Conservation (phyloP, 1,140 invertebrate species). For the Eulimnadia texana region DNA sequence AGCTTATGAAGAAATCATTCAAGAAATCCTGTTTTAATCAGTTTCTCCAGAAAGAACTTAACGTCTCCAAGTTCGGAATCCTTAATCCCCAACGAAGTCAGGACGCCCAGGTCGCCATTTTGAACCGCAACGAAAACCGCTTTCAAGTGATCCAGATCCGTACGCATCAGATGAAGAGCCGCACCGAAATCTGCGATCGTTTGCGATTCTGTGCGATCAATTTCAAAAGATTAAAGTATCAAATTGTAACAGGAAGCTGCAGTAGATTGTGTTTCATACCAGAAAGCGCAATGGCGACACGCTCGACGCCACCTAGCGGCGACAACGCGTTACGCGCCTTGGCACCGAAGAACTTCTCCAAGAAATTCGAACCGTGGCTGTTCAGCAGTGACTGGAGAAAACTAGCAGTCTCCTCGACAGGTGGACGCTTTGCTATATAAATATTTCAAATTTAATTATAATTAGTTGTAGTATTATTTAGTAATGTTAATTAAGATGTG, state of each 20-base stretch:
- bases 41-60: constrained; percentile 91
- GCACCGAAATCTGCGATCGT: constrained; percentile 87
- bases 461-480: too few relatives aligned
- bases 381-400: constrained; percentile 82
- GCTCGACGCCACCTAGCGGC: constrained; percentile 80
- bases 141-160: constrained; percentile 78
- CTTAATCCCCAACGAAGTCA: constrained; percentile 85
- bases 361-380: constrained; percentile 87
- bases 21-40: constrained; percentile 90
- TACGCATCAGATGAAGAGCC: constrained; percentile 66
- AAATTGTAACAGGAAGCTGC: too few relatives aligned
- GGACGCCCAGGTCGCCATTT: constrained; percentile 81
- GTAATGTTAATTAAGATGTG: too few relatives aligned
- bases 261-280: constrained; percentile 46
- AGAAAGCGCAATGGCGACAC: constrained; percentile 84
- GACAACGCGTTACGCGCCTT: constrained; percentile 80
- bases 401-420: constrained; percentile 87
- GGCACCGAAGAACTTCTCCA: constrained; percentile 86
- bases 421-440: constrained; percentile 87
- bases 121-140: constrained; percentile 93
- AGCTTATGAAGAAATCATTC: too few relatives aligned
- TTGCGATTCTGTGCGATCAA: constrained; percentile 64
- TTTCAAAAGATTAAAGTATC: constrained; percentile 18
- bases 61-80: constrained; percentile 92
- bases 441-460: too few relatives aligned